Evolutionary conservation across 1,140 invertebrate species (phyloP), one percentile per base, ranked within the genome.

Genomic region (Yoshiicerus persimilis): DNA sequence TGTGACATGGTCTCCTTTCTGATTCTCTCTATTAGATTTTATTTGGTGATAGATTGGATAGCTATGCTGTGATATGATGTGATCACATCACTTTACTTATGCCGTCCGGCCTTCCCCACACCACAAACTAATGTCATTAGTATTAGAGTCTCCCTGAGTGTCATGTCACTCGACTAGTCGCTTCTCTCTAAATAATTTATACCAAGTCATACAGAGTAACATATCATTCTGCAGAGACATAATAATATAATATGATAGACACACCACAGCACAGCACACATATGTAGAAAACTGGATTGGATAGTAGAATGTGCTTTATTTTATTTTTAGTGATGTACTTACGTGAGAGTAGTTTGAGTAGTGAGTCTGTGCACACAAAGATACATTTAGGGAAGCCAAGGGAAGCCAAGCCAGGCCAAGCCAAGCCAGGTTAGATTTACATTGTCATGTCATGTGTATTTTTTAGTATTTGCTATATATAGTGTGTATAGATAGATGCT

Each of bases 91-190:
- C 25, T 70, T 38, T 20, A 38, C 75, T 80, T 36, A 32, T 80
- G 34, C n/a, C 32, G 32, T 80, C 34, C 75, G 36, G 36, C 75
- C 75, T 34, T 80, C 75, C 75, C 75, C 75, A 80, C 75, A 80
- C 75, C 75, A 80, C 75, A 80, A 80, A 80, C 30, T 80, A 80
- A 80, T 80, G 75, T 80, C 75, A 80, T 80, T 80, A 70, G 25
- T 70, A 27, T 70, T 30, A 38, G 32, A 80, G 75, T 80, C 32
- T 80, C 27, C 27, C 47, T 16, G 16, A 80, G n/a, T 47, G 41
- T 20, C 2, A 11, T 47, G 41, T 47, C 41, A 47, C 2, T 16
- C 41, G 41, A 47, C 41, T 47, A 16, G 41, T 2, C 11, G 11
- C 20, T 47, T 47, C 20, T 11, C 41, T 16, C 41, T n/a, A n/a